phyloP scores from a whole-genome alignment of 2,113 vertebrate species.

The Hippocampus abdominalis region DNA sequence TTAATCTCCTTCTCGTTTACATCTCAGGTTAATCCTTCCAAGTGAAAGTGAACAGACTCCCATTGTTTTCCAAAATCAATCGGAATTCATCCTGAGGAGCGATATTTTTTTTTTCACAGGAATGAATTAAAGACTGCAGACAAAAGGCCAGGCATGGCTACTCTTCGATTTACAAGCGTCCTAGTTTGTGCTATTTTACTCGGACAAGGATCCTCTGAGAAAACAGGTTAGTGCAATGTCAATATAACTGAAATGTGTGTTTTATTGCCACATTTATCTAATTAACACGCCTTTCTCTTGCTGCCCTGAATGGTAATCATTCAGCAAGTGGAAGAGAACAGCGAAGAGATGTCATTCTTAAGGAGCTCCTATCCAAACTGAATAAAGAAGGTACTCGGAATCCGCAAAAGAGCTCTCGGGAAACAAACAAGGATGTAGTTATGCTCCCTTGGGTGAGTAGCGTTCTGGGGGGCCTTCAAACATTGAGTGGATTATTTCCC shows the following conservation, averaged over 20 bases:
- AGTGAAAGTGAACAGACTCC: constrained; percentile 7
- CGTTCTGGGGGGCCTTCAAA: constrained; percentile 70
- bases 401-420: constrained; percentile 33
- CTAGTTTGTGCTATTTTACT: constrained; percentile 61
- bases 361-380: constrained; percentile 68
- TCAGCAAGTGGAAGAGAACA: constrained; percentile 47
- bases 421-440: constrained; percentile 43
- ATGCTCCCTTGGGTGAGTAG: constrained; percentile 63
- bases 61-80: neutral
- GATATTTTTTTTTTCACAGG: constrained; percentile 43
- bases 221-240: constrained; percentile 57
- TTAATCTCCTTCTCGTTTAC: constrained; percentile 53
- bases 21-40: constrained; percentile 32
- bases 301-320: constrained; percentile 11
- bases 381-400: constrained; percentile 50
- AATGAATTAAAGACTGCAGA: constrained; percentile 56
- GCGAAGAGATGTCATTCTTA: constrained; percentile 56
- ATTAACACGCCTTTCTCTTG: constrained; percentile 1
- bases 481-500: constrained; percentile 60
- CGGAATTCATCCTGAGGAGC: constrained; percentile 12
- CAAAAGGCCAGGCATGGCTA: constrained; percentile 59
- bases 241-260: neutral
- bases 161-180: constrained; percentile 39
- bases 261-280: neutral
- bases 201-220: constrained; percentile 39